phyloP scores from a whole-genome alignment of 2,888 invertebrate genomes.

The Erpobdella octoculata region DNA sequence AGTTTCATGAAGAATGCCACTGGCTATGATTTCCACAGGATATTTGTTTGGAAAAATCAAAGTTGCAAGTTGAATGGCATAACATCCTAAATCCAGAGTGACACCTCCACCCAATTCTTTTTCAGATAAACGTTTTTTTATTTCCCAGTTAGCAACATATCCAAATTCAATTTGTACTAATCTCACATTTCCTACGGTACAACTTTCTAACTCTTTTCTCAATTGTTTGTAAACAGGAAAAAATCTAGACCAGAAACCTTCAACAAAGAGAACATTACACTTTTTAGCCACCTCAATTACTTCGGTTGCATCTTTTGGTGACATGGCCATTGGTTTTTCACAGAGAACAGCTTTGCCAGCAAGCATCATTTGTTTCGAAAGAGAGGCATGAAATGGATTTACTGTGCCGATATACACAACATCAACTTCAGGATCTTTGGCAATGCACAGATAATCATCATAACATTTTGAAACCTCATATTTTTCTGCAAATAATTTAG shows the following conservation, averaged over 20 bases:
- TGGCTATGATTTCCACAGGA: constrained; percentile 63
- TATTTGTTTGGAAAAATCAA: constrained; percentile 59
- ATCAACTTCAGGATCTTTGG: constrained; percentile 69
- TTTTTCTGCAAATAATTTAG: constrained; percentile 67
- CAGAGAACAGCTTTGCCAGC: constrained; percentile 78
- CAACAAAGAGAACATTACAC: constrained; percentile 60
- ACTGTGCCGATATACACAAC: constrained; percentile 73
- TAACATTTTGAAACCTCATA: constrained; percentile 67
- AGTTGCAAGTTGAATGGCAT: constrained; percentile 43
- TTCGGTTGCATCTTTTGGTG: constrained; percentile 71
- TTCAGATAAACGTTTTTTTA: constrained; percentile 61
- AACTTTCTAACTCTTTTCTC: constrained; percentile 65
- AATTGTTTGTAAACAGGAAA: constrained; percentile 69
- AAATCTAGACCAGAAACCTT: constrained; percentile 78
- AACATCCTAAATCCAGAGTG: constrained; percentile 44
- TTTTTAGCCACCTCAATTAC: constrained; percentile 66
- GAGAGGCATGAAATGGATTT: constrained; percentile 65
- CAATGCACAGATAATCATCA: constrained; percentile 69
- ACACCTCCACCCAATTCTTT: constrained; percentile 67
- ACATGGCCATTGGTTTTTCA: constrained; percentile 81
- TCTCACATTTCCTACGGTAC: constrained; percentile 71
- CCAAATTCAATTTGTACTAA: constrained; percentile 63
- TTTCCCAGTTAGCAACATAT: constrained; percentile 52
- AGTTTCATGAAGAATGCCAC: constrained; percentile 64
- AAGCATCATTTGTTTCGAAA: constrained; percentile 66